Conservation (phyloP, 2,113 vertebrate species). For the Chitala chitala region DNA sequence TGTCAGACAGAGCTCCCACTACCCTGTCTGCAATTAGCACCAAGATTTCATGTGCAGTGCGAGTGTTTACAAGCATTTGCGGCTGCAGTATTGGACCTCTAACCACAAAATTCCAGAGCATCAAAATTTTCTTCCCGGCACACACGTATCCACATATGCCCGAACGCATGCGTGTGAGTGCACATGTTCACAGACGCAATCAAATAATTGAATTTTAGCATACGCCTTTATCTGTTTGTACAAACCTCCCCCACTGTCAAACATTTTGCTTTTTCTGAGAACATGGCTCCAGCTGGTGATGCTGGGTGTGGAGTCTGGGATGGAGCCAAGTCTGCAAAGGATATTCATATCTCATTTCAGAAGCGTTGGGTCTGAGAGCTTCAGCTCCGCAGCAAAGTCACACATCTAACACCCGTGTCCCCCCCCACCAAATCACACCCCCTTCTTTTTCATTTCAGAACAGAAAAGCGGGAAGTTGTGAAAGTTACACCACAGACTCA, state of each 20-base stretch:
- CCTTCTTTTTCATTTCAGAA: slow-evolving; percentile 2
- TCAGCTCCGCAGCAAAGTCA: background rate
- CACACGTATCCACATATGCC: too few relatives aligned
- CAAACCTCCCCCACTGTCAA: background rate
- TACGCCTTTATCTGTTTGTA: background rate
- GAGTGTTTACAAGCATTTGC: background rate
- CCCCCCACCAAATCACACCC: too few relatives aligned
- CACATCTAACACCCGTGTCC: background rate
- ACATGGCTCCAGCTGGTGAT: background rate
- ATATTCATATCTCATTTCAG: background rate
- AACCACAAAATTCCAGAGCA: background rate
- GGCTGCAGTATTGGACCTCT: background rate
- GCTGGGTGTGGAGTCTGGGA: background rate
- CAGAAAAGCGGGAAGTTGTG: background rate
- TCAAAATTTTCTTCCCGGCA: background rate
- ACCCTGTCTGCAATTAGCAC: background rate
- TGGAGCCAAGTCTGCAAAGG: background rate
- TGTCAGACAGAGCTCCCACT: background rate
- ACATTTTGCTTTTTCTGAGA: background rate
- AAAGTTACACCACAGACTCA: slow-evolving; percentile 17
- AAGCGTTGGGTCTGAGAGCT: background rate
- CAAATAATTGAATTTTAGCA: background rate
- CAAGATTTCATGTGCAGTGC: too few relatives aligned
- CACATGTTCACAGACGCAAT: background rate
- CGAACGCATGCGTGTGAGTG: background rate